Base-by-base conservation (phyloP, 2,113 vertebrate species). In the Hassar affinis region DNA sequence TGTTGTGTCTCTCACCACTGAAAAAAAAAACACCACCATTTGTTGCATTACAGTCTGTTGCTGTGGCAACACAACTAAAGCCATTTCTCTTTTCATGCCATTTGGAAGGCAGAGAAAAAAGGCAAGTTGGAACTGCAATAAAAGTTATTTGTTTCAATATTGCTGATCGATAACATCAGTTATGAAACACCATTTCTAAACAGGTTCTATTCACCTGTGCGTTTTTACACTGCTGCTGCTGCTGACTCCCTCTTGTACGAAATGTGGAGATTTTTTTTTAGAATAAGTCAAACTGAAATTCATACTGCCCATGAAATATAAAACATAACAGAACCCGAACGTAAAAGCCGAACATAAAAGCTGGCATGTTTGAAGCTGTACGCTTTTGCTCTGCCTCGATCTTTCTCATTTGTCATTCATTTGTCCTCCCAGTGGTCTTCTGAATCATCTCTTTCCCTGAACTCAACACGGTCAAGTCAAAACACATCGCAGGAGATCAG, bases 401-500 rank as follows among this genome's bases (percentile, higher is more conserved):
- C 38, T 42, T 42, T 38, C 45, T 82, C 15, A 64, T 64, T 54
- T 42, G 30, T 83, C 78, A 69, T 27, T 80, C 78, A 68, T 51
- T 33, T 56, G 51, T 86, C 78, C 17, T 45, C 18, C 75, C 59
- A 18, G 38, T 27, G 57, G 69, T 80, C 15, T 45, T 77, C 57
- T 64, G 6, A 52, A 79, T n/a, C 51, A 3, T 57, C 62, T 52
- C 52, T 57, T 57, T 47, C 14, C n/a, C 12, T 14, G 42, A 76
- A 51, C 80, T 51, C 57, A 30, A n/a, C 27, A 7, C 25, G 33
- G 11, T 2, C 0, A 15, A 42, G 61, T 76, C 79, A 78, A 81
- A 84, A 84, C 83, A 69, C 59, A 27, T 57, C 33, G 56, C 14
- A 12, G 25, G 33, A 54, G 62, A 81, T 85, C 78, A 74, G 52